A percentile compares a stretch with the other conserved stretches of the same genome.
phyloP scores from a whole-genome alignment of 2,888 invertebrate species.

The Glaucopsyche alexis region DNA sequence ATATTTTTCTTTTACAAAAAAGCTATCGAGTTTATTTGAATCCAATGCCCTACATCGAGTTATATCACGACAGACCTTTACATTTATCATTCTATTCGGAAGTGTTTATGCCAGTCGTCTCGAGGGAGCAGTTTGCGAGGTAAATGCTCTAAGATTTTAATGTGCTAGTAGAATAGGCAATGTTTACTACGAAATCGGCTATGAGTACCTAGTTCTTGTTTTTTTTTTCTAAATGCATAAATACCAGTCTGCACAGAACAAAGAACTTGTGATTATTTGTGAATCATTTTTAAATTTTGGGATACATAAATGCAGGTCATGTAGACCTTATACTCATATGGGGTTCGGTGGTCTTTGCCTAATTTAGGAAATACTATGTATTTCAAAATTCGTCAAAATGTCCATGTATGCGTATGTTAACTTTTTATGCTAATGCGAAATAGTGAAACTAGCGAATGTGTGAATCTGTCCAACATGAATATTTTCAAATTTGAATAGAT shows the following conservation, averaged over 20 bases:
- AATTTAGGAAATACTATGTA: too few relatives aligned
- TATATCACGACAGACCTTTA: not conserved
- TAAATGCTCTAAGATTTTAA: conserved; percentile 8
- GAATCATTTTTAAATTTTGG: too few relatives aligned
- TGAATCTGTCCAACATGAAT: not conserved
- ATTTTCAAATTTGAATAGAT: conserved; percentile 3
- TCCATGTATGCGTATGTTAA: not conserved
- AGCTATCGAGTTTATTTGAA: not conserved
- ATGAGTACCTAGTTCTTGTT: not conserved
- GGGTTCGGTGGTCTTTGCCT: too few relatives aligned
- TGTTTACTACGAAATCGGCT: not conserved
- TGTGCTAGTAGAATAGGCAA: not conserved
- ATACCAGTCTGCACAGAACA: too few relatives aligned
- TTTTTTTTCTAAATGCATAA: too few relatives aligned
- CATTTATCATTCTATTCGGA: conserved; percentile 1
- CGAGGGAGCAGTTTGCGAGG: not conserved
- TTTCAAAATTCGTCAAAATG: too few relatives aligned
- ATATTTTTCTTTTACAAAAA: not conserved
- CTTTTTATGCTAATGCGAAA: conserved; percentile 9
- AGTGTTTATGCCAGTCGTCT: conserved; percentile 13
- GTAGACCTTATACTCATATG: too few relatives aligned
- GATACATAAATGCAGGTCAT: too few relatives aligned
- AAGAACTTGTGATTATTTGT: too few relatives aligned
- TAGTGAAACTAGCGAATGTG: not conserved
- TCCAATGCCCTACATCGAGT: not conserved